A percentile compares a stretch with the other conserved stretches of the same genome.
Evolutionary conservation across 1,140 invertebrate genomes (phyloP).

Genomic region (Megathymus violae): DNA sequence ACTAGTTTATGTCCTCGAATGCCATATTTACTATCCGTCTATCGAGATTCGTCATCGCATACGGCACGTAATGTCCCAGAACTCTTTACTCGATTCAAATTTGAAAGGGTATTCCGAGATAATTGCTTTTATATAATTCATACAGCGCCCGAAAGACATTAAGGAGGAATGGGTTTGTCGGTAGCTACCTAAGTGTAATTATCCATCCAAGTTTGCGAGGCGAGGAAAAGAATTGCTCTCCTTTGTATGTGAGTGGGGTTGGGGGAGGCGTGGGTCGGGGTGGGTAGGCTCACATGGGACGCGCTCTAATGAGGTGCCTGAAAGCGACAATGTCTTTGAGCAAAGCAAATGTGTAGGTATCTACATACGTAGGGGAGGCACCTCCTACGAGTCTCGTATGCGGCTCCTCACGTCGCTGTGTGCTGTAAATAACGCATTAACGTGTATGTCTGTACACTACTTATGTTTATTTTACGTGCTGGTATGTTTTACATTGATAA

Average conservation of each 20-base stretch:
- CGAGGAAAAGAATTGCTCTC: conserved; percentile 77
- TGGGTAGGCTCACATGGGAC: conserved; percentile 79
- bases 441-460: conserved; percentile 14
- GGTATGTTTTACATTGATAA: background rate
- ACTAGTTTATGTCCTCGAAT: conserved; percentile 20
- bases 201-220: conserved; percentile 79
- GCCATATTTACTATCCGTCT: conserved; percentile 14
- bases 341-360: conserved; percentile 81
- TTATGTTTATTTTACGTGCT: conserved; percentile 23
- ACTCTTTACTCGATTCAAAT: conserved; percentile 8
- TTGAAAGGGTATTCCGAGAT: conserved; percentile 18
- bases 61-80: conserved; percentile 9
- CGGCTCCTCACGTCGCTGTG: conserved; percentile 44
- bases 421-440: conserved; percentile 40
- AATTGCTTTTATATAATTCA: conserved; percentile 27
- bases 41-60: conserved; percentile 1
- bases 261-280: conserved; percentile 35
- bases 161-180: conserved; percentile 52
- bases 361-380: conserved; percentile 71
- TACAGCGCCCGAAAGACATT: conserved; percentile 42
- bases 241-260: conserved; percentile 57
- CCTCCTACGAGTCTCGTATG: conserved; percentile 49
- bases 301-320: conserved; percentile 82
- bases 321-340: conserved; percentile 83
- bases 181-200: conserved; percentile 71